Evolutionary conservation across 2,797 vertebrate genomes (phyloP), one percentile per base, ranked within the genome.

Genomic region (Urocyon cinereoargenteus): DNA sequence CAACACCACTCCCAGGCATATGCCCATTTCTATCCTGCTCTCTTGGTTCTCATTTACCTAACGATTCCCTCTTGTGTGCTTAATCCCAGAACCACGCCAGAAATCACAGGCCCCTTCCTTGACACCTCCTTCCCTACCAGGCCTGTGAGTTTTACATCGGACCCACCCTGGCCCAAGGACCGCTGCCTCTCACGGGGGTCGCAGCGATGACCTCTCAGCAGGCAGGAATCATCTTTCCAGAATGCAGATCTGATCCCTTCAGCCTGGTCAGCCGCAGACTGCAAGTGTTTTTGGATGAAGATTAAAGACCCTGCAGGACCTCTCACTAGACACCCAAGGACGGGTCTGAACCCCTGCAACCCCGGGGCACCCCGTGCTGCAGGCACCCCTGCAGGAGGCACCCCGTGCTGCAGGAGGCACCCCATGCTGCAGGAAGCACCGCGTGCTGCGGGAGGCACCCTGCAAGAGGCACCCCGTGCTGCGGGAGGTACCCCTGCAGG

Each of bases 281-380:
- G 14, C 12, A 16, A 28, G 2, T 4, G 21, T 13, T 59, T 70
- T 3, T 4, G 75, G 18, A 12, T 1, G 21, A 6, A 4, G 53
- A 24, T 0, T 1, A 6, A 18, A 24, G 16, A 2, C 31, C 4
- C 2, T 1, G 62, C 5, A 12, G 10, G 7, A 1, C 55, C 34
- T 36, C 53, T 59, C 3, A 2, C 4, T 2, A 40, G n/a, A 9
- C 21, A 6, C 82, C 26, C 28, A 0, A 1, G 2, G 31, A 1
- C 0, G 5, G 62, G 62, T 62, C 73, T 9, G 62, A 40, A 31
- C 36, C 59, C 73, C 0, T 19, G 36, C 12, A 16, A 18, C 62
- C 68, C 7, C 40, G 7, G 18, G 57, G 40, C 70, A 2, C 70
- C 59, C 10, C 8, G 85, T 12, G 34, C 31, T 9, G 51, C 51